Conservation (phyloP, 2,113 vertebrate genomes). For the Petrocephalus zakoni region DNA sequence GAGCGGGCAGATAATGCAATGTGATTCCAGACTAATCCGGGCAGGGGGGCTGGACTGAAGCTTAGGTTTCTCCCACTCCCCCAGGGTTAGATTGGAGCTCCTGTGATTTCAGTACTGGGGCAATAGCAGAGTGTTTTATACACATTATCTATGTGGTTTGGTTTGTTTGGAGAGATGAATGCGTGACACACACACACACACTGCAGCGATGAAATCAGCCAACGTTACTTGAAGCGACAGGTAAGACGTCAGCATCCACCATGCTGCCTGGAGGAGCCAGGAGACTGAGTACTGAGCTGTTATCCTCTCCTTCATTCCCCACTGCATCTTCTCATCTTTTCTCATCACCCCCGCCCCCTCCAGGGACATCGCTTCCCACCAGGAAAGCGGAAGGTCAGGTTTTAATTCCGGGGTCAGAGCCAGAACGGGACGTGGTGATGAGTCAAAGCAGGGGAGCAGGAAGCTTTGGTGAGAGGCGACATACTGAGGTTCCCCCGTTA, state of each 20-base stretch:
- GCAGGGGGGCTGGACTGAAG: background rate
- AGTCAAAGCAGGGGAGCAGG: conserved; percentile 3
- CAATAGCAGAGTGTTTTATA: background rate
- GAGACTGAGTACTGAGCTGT: background rate
- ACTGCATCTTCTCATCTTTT: background rate
- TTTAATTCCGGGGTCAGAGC: conserved; percentile 15
- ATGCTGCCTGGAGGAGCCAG: background rate
- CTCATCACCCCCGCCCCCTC: background rate
- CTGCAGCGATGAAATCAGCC: background rate
- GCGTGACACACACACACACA: background rate
- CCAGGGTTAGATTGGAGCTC: background rate
- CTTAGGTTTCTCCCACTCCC: too few species aligned
- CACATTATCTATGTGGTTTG: background rate
- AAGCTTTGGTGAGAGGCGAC: background rate
- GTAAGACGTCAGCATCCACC: background rate
- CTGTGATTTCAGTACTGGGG: background rate
- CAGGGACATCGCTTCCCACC: background rate
- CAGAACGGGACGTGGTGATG: background rate
- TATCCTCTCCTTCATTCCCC: background rate
- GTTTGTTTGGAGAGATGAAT: background rate
- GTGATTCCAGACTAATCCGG: too few species aligned
- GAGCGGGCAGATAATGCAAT: background rate
- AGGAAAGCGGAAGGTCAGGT: background rate
- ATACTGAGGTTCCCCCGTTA: background rate
- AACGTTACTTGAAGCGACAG: background rate